Percentiles rank a stretch among this genome's conserved stretches.
Evolutionary conservation across 2,888 invertebrate species (phyloP).

Genomic region (Anticlea derivata): DNA sequence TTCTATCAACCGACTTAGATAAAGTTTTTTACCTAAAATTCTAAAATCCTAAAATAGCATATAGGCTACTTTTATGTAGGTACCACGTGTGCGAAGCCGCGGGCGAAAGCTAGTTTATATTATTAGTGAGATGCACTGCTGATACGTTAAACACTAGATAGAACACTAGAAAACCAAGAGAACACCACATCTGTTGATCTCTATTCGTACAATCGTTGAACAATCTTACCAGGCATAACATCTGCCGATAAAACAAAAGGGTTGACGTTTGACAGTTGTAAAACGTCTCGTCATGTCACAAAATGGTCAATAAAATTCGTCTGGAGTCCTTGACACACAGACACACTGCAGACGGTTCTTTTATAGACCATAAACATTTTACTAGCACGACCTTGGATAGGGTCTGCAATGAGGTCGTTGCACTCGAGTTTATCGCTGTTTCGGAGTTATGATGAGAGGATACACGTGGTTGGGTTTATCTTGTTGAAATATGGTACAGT

Average conservation of each 20-base stretch:
- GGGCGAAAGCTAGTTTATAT: too few species aligned
- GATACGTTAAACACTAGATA: too few species aligned
- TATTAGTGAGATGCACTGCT: too few species aligned
- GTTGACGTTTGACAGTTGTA: conserved; percentile 57
- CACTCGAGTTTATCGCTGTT: conserved; percentile 70
- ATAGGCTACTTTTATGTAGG: too few species aligned
- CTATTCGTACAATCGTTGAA: conserved; percentile 11
- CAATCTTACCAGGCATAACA: conserved; percentile 32
- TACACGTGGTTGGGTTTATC: conserved; percentile 30
- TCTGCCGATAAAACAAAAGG: conserved; percentile 53
- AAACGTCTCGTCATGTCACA: conserved; percentile 58
- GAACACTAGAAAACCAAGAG: too few species aligned
- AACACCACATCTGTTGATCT: conserved; percentile 22
- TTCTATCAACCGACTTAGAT: too few species aligned
- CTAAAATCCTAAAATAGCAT: too few species aligned
- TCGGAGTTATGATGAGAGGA: conserved; percentile 54
- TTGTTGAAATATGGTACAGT: conserved; percentile 11
- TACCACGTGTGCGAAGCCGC: too few species aligned
- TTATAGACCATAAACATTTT: conserved; percentile 84
- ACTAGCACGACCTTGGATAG: conserved; percentile 81
- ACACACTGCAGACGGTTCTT: conserved; percentile 77
- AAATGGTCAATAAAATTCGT: conserved; percentile 75
- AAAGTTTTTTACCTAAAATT: too few species aligned
- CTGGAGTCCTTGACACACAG: conserved; percentile 81
- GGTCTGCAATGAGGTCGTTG: conserved; percentile 81